phyloP scores from a whole-genome alignment of 2,797 vertebrate genomes.

The Pseudochromis fuscus region DNA sequence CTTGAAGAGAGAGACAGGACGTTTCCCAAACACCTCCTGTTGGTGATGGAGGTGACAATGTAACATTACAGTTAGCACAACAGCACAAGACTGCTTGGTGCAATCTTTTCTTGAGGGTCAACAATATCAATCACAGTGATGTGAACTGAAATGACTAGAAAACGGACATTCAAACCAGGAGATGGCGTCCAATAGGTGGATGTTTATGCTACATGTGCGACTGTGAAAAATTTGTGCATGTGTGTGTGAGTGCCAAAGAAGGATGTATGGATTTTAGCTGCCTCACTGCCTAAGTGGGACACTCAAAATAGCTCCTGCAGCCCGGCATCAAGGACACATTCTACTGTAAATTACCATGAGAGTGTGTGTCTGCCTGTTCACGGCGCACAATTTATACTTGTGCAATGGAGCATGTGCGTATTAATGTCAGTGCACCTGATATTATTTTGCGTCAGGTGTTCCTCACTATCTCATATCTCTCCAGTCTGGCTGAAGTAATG shows the following conservation, averaged over 20 bases:
- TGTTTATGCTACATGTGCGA: slow-evolving; percentile 3
- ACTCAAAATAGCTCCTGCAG: slow-evolving; percentile 75
- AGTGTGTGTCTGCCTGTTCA: slow-evolving; percentile 17
- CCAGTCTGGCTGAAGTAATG: slow-evolving; percentile 40
- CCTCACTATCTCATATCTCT: slow-evolving; percentile 30
- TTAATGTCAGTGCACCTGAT: slow-evolving; percentile 48
- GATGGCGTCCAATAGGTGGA: neutral
- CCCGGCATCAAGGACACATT: slow-evolving; percentile 66
- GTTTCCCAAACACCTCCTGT: neutral
- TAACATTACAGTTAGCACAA: no score
- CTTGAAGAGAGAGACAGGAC: neutral
- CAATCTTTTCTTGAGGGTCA: slow-evolving; percentile 13
- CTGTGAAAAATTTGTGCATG: slow-evolving; percentile 25
- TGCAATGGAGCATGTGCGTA: slow-evolving; percentile 26
- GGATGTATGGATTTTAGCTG: slow-evolving; percentile 78
- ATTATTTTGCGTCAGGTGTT: slow-evolving; percentile 53
- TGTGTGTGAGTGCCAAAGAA: slow-evolving; percentile 56
- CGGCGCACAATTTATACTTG: neutral
- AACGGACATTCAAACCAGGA: neutral
- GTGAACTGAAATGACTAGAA: slow-evolving; percentile 13
- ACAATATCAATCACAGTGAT: slow-evolving; percentile 18
- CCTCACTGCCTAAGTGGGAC: slow-evolving; percentile 84
- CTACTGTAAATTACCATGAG: slow-evolving; percentile 62
- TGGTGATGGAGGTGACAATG: neutral
- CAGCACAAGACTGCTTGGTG: no score